phyloP scores from a whole-genome alignment of 2,797 vertebrate species.

The Thamnophis elegans region DNA sequence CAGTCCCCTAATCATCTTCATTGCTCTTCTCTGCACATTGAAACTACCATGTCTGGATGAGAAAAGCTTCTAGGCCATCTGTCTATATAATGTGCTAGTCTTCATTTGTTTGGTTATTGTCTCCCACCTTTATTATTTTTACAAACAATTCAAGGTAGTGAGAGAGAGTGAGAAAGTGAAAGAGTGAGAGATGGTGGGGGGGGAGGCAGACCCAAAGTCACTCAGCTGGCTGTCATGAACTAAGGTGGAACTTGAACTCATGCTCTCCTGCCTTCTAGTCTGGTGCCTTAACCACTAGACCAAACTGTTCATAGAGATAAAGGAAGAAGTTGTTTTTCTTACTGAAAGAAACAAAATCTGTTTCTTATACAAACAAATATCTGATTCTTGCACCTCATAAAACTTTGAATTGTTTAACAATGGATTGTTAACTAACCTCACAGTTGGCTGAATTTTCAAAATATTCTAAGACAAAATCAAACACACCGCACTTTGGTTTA shows the following conservation, averaged over 20 bases:
- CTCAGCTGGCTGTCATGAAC: background rate
- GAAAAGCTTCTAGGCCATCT: background rate
- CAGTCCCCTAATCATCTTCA: no score
- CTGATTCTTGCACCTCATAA: background rate
- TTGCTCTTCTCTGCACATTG: no score
- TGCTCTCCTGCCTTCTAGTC: background rate
- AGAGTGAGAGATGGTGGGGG: background rate
- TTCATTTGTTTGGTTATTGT: background rate
- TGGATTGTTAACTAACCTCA: background rate
- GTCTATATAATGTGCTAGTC: background rate
- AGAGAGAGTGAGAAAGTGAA: background rate
- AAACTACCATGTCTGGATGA: no score
- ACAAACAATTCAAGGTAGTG: background rate
- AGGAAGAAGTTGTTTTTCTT: background rate
- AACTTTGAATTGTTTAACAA: background rate
- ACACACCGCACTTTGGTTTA: background rate
- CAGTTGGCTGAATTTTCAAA: background rate
- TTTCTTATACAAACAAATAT: background rate
- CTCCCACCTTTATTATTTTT: background rate
- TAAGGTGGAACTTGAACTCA: background rate
- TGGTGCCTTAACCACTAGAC: background rate
- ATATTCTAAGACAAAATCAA: background rate
- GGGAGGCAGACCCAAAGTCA: background rate
- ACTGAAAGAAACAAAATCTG: background rate
- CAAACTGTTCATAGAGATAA: background rate